These are phyloP conservation scores for Microplitis deprimator DNA, from an alignment of 2,888 invertebrate species.

Conservation along the genomic window DNA sequence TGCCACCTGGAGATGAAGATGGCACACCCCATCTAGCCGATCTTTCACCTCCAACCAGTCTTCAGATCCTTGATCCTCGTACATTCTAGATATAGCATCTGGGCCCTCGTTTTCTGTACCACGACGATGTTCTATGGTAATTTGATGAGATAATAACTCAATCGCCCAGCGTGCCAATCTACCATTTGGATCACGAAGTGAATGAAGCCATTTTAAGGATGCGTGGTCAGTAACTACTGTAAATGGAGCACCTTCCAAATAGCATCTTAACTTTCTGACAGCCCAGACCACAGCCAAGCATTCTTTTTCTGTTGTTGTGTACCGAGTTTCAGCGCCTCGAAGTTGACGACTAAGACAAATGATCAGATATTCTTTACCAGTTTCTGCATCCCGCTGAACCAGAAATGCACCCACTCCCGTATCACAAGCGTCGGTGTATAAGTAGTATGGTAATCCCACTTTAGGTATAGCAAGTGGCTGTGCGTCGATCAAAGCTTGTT, in stretches of 20 bases:
- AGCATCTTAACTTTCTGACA: slow-evolving; percentile 47
- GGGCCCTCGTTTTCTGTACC: not conserved
- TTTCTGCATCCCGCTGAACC: slow-evolving; percentile 22
- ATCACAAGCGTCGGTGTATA: slow-evolving; percentile 51
- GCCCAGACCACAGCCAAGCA: slow-evolving; percentile 43
- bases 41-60: not conserved
- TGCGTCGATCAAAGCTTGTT: not conserved
- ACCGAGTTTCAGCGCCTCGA: slow-evolving; percentile 37
- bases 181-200: slow-evolving; percentile 15
- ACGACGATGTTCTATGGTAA: not conserved
- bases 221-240: not conserved
- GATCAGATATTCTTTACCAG: slow-evolving; percentile 39
- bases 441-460: slow-evolving; percentile 27
- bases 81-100: not conserved
- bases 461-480: slow-evolving; percentile 23
- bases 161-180: slow-evolving; percentile 4
- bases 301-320: slow-evolving; percentile 48
- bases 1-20: not conserved
- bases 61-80: not conserved
- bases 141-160: not conserved
- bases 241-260: slow-evolving; percentile 53
- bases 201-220: too few species aligned
- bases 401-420: slow-evolving; percentile 42
- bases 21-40: accelerated
- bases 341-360: slow-evolving; percentile 46